A percentile compares a stretch with the other conserved stretches of the same genome.
Evolutionary conservation across 2,888 invertebrate species (phyloP).

Genomic region (Cryptocephalus moraei): DNA sequence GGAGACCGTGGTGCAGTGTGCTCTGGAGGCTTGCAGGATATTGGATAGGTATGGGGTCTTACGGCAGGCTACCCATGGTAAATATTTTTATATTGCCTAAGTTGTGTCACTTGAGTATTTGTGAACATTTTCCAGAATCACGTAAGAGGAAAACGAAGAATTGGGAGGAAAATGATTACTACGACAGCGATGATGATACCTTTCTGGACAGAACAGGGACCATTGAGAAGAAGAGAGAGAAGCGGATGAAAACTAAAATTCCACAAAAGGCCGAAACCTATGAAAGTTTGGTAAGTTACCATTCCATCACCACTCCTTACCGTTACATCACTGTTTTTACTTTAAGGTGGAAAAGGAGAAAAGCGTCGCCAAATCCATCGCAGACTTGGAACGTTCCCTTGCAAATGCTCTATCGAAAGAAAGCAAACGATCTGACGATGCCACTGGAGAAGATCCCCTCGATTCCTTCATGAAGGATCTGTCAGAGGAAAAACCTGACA

Average conservation of each 20-base stretch:
- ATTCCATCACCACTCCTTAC: background rate
- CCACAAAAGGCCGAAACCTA: conserved; percentile 54
- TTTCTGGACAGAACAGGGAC: conserved; percentile 92
- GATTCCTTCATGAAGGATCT: conserved; percentile 76
- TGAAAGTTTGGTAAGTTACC: conserved; percentile 49
- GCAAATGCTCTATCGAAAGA: conserved; percentile 32
- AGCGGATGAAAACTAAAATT: conserved; percentile 59
- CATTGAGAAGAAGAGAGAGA: conserved; percentile 75
- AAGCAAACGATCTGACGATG: conserved; percentile 18
- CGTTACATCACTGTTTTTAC: conserved; percentile 8
- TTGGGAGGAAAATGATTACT: conserved; percentile 82
- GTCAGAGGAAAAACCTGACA: conserved; percentile 39
- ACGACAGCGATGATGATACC: conserved; percentile 91
- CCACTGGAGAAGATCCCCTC: conserved; percentile 57
- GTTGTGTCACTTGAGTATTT: background rate
- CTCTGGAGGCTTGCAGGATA: conserved; percentile 87
- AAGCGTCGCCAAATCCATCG: conserved; percentile 42
- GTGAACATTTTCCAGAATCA: conserved; percentile 47
- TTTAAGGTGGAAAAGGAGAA: conserved; percentile 52
- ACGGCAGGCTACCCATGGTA: conserved; percentile 77
- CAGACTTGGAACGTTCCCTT: conserved; percentile 47
- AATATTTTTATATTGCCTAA: conserved; percentile 15
- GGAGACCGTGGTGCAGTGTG: conserved; percentile 86
- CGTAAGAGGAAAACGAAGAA: conserved; percentile 68
- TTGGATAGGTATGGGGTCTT: conserved; percentile 81